Base-by-base conservation (phyloP, 2,797 vertebrate species). In the Acipenser oxyrinchus region DNA sequence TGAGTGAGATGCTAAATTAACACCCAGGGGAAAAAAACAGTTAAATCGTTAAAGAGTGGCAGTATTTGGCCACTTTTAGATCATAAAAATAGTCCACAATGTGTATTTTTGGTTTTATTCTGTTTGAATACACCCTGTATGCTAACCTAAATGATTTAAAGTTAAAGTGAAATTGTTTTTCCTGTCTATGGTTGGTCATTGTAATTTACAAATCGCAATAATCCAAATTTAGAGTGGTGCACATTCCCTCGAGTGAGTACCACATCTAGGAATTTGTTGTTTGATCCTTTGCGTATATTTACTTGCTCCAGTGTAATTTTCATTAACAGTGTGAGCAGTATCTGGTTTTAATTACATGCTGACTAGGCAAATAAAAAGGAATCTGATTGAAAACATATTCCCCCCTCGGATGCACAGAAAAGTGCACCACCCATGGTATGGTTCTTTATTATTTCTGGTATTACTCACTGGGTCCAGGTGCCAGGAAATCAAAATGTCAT, bases 401-500 rank as follows among this genome's bases (percentile, higher is more conserved):
- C 13, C 49, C 10, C 15, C 18, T 55, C 50, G 53, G 53, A 63
- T 68, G n/a, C 11, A 52, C 51, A 13, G 23, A 11, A 52, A 63
- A 53, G 18, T 49, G 66, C 23, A 68, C 15, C 62, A 58, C 55
- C 15, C 23, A 23, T 11, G 51, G 59, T 52, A 6, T 12, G 18
- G 59, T 7, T 52, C 60, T 51, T 63, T 68, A 63, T 52, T 68
- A 68, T 57, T 68, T 11, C 66, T 68, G 51, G 11, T 18, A 68
- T 68, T 68, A 18, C 52, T 63, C 51, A 51, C 51, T 53, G 11
- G n/a, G 66, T 7, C 60, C 66, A 61, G 12, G 66, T 62, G 60
- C 48, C 59, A 68, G 60, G 23, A 61, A 68, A 68, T 68, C 66
- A 68, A 55, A 68, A 68, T 63, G 66, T 68, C 51, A 53, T n/a